Evolutionary conservation across 2,888 invertebrate species (phyloP).

Genomic region (Idaea aversata): DNA sequence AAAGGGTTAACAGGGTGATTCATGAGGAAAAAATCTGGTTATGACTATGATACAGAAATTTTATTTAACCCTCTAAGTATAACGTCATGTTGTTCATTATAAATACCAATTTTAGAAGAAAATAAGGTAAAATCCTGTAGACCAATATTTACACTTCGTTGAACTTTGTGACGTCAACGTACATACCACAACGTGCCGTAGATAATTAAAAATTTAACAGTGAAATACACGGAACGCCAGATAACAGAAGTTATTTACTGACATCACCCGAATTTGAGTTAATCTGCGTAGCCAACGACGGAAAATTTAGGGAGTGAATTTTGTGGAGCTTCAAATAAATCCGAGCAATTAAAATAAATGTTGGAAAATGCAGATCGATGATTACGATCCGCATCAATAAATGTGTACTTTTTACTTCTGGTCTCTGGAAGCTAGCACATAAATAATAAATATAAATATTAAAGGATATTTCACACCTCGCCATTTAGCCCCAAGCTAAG

Average conservation of each 20-base stretch:
- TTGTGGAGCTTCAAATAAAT: constrained; percentile 25
- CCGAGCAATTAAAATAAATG: constrained; percentile 22
- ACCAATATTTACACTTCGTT: neutral
- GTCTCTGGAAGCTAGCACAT: no score
- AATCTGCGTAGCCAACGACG: constrained; percentile 29
- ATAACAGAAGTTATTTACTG: constrained; percentile 30
- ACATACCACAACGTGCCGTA: constrained; percentile 17
- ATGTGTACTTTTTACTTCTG: constrained; percentile 25
- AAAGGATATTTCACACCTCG: no score
- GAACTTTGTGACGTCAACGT: neutral
- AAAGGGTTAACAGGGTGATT: constrained; percentile 15
- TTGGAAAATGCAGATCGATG: constrained; percentile 22
- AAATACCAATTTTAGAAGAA: constrained; percentile 1
- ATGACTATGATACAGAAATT: neutral
- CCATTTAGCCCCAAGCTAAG: no score
- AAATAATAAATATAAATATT: no score
- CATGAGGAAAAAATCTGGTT: constrained; percentile 14
- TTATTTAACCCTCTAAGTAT: neutral
- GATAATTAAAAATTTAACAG: constrained; percentile 12
- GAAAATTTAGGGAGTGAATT: constrained; percentile 27
- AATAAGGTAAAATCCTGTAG: constrained; percentile 10
- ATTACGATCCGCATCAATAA: constrained; percentile 26
- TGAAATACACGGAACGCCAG: constrained; percentile 20
- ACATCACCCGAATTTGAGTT: constrained; percentile 27
- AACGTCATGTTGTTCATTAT: neutral